Evolutionary conservation across 2,113 vertebrate genomes (phyloP).

Genomic region (Numenius arquata): DNA sequence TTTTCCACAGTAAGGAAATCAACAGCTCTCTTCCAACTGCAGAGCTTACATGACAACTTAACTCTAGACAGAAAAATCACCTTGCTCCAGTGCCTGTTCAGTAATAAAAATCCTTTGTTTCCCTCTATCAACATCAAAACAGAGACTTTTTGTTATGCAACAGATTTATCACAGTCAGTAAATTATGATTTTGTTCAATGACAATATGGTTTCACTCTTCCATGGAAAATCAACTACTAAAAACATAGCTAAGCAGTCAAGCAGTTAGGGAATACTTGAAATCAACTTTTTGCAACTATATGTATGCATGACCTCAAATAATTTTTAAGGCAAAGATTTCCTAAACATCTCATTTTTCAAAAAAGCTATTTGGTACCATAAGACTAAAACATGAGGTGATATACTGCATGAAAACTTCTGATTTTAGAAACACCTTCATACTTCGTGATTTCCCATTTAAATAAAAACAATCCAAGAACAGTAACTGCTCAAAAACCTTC

Average conservation of each 20-base stretch:
- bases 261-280: not conserved
- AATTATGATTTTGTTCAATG: not conserved
- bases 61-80: not conserved
- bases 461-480: not conserved
- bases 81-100: not conserved
- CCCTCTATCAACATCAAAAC: not conserved
- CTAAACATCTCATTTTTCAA: not conserved
- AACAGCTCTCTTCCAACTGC: not conserved
- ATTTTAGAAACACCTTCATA: not conserved
- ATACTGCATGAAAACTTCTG: not conserved
- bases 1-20: not conserved
- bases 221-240: not conserved
- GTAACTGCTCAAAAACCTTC: not conserved
- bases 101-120: not conserved
- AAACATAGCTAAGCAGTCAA: not conserved
- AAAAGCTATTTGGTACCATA: not conserved
- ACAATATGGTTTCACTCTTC: not conserved
- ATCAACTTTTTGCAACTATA: not conserved
- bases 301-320: not conserved
- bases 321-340: not conserved
- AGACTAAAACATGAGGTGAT: not conserved
- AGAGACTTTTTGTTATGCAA: not conserved
- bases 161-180: not conserved
- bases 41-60: not conserved
- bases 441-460: not conserved